These are phyloP conservation scores for Helarctos malayanus DNA, from an alignment of 2,797 vertebrate genomes.

Conservation along the genomic window DNA sequence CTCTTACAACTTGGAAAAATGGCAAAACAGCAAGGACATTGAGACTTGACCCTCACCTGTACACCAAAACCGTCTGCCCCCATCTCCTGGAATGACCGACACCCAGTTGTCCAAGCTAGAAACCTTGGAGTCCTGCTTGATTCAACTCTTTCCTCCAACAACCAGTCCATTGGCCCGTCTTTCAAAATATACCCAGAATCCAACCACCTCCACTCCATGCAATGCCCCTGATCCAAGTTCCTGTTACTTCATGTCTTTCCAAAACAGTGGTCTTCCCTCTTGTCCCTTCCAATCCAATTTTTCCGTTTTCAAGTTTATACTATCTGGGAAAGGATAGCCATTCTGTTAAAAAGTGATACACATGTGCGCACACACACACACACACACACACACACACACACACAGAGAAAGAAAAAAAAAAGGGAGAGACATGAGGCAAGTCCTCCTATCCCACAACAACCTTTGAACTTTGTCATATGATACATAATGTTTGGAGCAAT, in stretches of 20 bases:
- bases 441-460: not conserved
- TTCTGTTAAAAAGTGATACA: not conserved
- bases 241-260: not conserved
- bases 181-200: not conserved
- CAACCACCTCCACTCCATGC: not conserved
- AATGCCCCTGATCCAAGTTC: not conserved
- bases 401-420: not conserved
- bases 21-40: not conserved
- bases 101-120: not conserved
- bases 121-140: not conserved
- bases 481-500: not conserved
- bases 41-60: not conserved
- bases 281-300: not conserved
- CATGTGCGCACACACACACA: not conserved
- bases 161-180: not conserved
- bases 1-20: not conserved
- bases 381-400: not conserved
- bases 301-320: slow-evolving; percentile 1
- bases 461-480: not conserved
- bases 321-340: not conserved
- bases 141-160: not conserved
- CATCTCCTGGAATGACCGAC: not conserved
- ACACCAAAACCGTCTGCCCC: not conserved
- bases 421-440: not conserved
- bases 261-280: not conserved